Evolutionary conservation across 2,797 vertebrate species (phyloP).

Genomic region (Pipistrellus pygmaeus): DNA sequence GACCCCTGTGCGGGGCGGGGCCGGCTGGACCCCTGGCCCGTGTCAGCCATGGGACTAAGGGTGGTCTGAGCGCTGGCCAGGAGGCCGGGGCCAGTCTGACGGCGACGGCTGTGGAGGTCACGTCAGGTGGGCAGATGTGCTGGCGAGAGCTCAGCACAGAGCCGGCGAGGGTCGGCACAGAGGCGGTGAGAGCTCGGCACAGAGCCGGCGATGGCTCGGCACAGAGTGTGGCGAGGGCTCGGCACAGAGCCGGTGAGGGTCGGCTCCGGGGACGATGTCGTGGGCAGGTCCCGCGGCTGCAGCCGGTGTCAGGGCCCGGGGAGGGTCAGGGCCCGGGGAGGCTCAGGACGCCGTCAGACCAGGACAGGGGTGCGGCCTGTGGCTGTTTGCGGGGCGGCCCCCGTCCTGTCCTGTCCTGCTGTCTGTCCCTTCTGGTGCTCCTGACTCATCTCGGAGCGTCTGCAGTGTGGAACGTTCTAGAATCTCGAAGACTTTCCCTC

Average conservation of each 20-base stretch:
- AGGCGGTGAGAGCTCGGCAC: too few species aligned
- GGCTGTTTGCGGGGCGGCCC: accelerated
- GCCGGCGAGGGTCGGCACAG: too few species aligned
- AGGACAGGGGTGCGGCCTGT: neutral
- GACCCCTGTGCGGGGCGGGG: neutral
- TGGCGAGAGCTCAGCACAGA: too few species aligned
- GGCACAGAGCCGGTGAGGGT: neutral
- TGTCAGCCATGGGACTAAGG: neutral
- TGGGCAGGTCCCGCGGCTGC: accelerated
- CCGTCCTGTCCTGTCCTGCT: too few species aligned
- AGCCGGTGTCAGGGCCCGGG: neutral
- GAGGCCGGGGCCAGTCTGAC: accelerated
- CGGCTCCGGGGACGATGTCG: accelerated
- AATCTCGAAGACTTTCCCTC: neutral
- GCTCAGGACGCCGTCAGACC: accelerated
- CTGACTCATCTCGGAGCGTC: neutral
- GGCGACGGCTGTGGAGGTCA: neutral
- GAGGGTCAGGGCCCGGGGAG: too few species aligned
- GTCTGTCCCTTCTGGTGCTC: neutral
- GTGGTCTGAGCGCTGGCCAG: accelerated
- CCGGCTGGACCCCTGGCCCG: neutral
- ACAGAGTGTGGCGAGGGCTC: too few species aligned
- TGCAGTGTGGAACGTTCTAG: neutral
- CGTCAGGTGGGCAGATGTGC: neutral
- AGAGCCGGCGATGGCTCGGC: too few species aligned